phyloP scores from a whole-genome alignment of 2,113 vertebrate genomes.

The Rhegmatorhina hoffmannsi region DNA sequence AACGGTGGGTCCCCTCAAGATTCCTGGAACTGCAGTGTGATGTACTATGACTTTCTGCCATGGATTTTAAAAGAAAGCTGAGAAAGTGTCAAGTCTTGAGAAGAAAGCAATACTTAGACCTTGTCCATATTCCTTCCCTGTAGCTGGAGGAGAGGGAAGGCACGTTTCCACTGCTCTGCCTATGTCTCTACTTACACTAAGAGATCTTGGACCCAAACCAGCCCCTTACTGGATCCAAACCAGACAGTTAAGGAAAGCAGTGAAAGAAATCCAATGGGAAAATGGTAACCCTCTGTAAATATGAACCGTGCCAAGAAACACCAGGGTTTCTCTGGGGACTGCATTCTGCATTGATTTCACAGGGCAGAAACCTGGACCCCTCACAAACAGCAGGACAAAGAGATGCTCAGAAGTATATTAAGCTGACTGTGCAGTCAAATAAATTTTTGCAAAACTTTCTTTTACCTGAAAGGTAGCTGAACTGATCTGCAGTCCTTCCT shows the following conservation, averaged over 20 bases:
- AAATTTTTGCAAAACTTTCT: background rate
- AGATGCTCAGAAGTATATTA: background rate
- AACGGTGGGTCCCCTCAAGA: background rate
- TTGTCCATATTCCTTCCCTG: background rate
- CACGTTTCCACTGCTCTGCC: background rate
- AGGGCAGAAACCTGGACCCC: background rate
- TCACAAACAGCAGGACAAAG: background rate
- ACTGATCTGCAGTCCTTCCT: constrained; percentile 93
- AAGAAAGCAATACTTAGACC: background rate
- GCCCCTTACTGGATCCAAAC: background rate
- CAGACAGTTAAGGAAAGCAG: background rate
- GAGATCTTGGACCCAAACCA: background rate
- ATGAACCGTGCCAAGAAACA: background rate
- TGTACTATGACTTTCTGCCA: background rate
- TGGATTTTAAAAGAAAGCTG: background rate
- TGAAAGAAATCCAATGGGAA: background rate
- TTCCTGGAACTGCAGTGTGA: background rate
- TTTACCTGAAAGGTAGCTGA: constrained; percentile 94
- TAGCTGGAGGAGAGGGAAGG: background rate
- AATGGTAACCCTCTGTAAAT: background rate
- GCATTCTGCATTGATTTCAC: background rate
- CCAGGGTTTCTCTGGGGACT: background rate
- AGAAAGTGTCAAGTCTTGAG: background rate
- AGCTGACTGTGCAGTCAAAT: background rate
- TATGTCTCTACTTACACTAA: background rate